Percentiles rank a stretch among this genome's conserved stretches.
Conservation (phyloP, 2,113 vertebrate species). For the Pitta sordida region DNA sequence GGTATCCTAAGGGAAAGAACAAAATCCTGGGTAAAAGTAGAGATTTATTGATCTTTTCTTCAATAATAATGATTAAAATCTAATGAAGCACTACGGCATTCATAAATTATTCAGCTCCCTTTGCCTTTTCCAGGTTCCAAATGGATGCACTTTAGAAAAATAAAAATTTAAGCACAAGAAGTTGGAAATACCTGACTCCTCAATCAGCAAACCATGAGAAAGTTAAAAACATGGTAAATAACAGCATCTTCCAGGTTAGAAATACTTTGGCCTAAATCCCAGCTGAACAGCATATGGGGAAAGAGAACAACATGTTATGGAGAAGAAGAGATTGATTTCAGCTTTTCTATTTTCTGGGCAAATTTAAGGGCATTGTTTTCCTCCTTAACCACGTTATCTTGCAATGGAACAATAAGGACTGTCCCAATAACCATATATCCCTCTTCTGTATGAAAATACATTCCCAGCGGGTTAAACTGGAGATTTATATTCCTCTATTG, state of each 20-base stretch:
- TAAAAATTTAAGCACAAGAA: neutral
- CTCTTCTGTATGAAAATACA: neutral
- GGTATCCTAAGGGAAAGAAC: neutral
- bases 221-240: neutral
- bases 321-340: neutral
- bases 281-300: neutral
- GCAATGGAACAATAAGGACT: neutral
- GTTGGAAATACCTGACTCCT: neutral
- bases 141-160: neutral
- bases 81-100: slow-evolving; percentile 1
- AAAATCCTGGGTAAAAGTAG: neutral
- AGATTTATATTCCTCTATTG: neutral
- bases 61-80: slow-evolving; percentile 53
- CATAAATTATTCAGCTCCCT: slow-evolving; percentile 42
- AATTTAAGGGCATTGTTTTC: neutral
- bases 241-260: neutral
- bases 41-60: slow-evolving; percentile 37
- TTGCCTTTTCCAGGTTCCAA: neutral
- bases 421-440: neutral
- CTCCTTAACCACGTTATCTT: neutral
- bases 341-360: neutral
- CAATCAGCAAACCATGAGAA: neutral
- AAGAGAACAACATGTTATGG: neutral
- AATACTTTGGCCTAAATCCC: neutral
- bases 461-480: neutral